Base-by-base conservation (phyloP, 1,140 invertebrate genomes). In the Alviniconcha marisindica region DNA sequence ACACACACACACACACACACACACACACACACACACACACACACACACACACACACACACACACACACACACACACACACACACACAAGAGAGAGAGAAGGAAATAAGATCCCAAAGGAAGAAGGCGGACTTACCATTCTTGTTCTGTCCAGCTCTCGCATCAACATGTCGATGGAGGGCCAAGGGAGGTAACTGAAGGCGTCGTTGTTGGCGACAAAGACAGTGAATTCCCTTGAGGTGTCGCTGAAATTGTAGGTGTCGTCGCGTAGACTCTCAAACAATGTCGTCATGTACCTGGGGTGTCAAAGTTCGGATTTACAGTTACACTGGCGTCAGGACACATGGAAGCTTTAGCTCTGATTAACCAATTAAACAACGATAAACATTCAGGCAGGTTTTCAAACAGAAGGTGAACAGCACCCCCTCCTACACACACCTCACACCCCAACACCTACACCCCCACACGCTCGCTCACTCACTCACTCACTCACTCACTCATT, bases 131-230 rank as follows among this genome's bases (percentile, higher is more conserved):
- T 84, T 63, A 88, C 86, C 83, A 86, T 80, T 81, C 83, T 28
- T 33, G 85, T 78, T 15, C 83, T 51, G 31, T 78, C 44, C 4
- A 73, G 82, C 28, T 89, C 81, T 18, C 73, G 78, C 36, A 88
- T 60, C 21, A 89, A 31, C 40, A 36, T 74, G 36, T 87, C 80
- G 3, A 87, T 87, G 31, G 88, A 82, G 36, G 87, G 48, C 66
- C 87, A 87, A 7, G 90, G 90, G 36, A 91, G 87, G 15, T 84
- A 79, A 28, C 85, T 82, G 69, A 89, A 91, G 2, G 90, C 89
- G 31, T 88, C 81, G 74, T 91, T 88, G 74, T 82, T 77, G 0
- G 90, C 90, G 0, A 91, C 85, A 82, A 91, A 91, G 7, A 91
- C 66, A 1, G 90, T 91, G 44, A 87, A 89, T 10, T 83, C 82